Evolutionary conservation across 2,888 invertebrate genomes (phyloP).

Genomic region (Aleiodes testaceus): DNA sequence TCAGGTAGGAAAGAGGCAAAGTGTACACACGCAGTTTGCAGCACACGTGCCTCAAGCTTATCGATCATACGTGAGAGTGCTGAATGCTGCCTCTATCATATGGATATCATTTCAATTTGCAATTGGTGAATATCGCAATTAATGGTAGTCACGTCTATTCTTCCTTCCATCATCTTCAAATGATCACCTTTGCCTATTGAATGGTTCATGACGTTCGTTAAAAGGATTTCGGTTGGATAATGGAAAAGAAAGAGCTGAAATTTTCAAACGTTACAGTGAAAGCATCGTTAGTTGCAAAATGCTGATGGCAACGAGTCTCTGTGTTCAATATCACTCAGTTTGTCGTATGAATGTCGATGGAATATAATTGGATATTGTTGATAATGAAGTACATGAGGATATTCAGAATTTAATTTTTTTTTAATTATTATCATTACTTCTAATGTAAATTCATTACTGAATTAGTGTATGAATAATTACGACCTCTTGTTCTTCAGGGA

Average conservation of each 20-base stretch:
- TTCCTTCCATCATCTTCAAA: neutral
- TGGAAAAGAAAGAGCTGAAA: neutral
- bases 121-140: neutral
- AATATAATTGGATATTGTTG: conserved; percentile 28
- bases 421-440: neutral
- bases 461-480: too few species aligned
- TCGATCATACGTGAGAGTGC: conserved; percentile 37
- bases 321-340: conserved; percentile 14
- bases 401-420: neutral
- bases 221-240: conserved; percentile 24
- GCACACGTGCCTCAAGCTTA: conserved; percentile 33
- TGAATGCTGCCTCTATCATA: neutral
- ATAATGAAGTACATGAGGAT: neutral
- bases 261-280: neutral
- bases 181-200: conserved; percentile 10
- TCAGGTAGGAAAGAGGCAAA: conserved; percentile 29
- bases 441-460: neutral
- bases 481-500: too few species aligned
- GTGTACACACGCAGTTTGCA: conserved; percentile 23
- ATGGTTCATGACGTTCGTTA: conserved; percentile 35
- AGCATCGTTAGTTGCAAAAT: conserved; percentile 10
- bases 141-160: neutral
- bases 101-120: neutral
- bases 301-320: conserved; percentile 1
- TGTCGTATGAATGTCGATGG: conserved; percentile 18